These are phyloP conservation scores for Oreochromis tanganicae DNA, from an alignment of 2,113 vertebrate genomes.

Conservation along the genomic window DNA sequence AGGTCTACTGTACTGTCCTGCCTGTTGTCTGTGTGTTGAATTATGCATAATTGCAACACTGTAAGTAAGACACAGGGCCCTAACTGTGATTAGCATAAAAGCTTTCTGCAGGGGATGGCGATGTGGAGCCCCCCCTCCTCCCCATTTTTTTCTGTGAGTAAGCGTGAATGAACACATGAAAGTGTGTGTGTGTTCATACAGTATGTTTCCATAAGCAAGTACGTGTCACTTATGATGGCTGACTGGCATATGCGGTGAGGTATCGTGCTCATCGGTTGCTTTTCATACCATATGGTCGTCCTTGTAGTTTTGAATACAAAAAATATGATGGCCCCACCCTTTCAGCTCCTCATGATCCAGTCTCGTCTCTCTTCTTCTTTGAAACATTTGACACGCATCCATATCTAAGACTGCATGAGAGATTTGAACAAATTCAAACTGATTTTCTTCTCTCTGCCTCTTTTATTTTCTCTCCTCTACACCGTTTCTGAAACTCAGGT, in stretches of 20 bases:
- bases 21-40: conserved; percentile 49
- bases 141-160: neutral
- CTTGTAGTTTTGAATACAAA: conserved; percentile 72
- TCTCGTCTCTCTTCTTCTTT: neutral
- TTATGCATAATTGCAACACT: conserved; percentile 58
- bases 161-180: conserved; percentile 43
- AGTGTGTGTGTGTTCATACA: neutral
- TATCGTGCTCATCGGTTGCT: conserved; percentile 54
- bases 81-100: conserved; percentile 64
- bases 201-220: neutral
- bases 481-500: neutral
- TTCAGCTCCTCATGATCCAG: neutral
- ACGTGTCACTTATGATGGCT: neutral
- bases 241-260: conserved; percentile 9
- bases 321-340: neutral
- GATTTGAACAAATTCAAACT: neutral
- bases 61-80: conserved; percentile 38
- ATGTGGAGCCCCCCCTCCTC: neutral
- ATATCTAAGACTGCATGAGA: neutral
- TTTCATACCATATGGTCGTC: conserved; percentile 64
- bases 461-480: neutral
- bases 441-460: neutral
- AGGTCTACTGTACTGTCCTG: conserved; percentile 46
- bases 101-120: conserved; percentile 50
- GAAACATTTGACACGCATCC: neutral